phyloP scores from a whole-genome alignment of 2,888 invertebrate genomes.

The Hirtodrosophila alboralis region DNA sequence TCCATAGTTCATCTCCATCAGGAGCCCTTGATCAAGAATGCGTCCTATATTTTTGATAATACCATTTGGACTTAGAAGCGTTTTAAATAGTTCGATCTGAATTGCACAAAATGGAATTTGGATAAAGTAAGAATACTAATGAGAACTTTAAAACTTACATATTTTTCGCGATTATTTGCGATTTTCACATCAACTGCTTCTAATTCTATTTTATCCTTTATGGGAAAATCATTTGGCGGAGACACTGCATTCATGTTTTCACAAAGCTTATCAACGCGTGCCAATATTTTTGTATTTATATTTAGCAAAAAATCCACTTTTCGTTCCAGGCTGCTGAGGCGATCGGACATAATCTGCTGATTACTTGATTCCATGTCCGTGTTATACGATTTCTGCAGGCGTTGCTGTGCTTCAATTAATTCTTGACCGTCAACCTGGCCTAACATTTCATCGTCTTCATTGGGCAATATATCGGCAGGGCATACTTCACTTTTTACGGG shows the following conservation, averaged over 20 bases:
- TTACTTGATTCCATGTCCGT: conserved; percentile 17
- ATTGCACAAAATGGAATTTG: not conserved
- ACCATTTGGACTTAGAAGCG: conserved; percentile 35
- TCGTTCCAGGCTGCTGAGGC: conserved; percentile 40
- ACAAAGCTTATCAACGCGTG: conserved; percentile 45
- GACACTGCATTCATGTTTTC: conserved; percentile 23
- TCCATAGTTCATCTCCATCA: conserved; percentile 48
- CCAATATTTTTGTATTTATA: conserved; percentile 46
- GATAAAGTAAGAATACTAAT: not conserved
- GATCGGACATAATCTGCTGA: conserved; percentile 28
- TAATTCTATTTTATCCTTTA: conserved; percentile 27
- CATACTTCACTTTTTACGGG: conserved; percentile 35
- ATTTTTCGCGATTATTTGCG: conserved; percentile 39
- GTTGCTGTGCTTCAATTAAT: conserved; percentile 37
- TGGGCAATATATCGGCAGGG: conserved; percentile 22
- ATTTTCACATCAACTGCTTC: conserved; percentile 40
- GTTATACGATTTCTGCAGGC: conserved; percentile 34
- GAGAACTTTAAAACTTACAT: conserved; percentile 24
- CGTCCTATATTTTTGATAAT: conserved; percentile 45
- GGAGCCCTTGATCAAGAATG: conserved; percentile 31
- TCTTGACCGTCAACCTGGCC: conserved; percentile 45
- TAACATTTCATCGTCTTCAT: conserved; percentile 23
- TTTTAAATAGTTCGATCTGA: conserved; percentile 39
- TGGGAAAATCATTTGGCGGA: conserved; percentile 39
- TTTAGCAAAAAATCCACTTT: conserved; percentile 47